These are phyloP conservation scores for Dryobota labecula DNA, from an alignment of 2,888 invertebrate genomes.

Conservation along the genomic window DNA sequence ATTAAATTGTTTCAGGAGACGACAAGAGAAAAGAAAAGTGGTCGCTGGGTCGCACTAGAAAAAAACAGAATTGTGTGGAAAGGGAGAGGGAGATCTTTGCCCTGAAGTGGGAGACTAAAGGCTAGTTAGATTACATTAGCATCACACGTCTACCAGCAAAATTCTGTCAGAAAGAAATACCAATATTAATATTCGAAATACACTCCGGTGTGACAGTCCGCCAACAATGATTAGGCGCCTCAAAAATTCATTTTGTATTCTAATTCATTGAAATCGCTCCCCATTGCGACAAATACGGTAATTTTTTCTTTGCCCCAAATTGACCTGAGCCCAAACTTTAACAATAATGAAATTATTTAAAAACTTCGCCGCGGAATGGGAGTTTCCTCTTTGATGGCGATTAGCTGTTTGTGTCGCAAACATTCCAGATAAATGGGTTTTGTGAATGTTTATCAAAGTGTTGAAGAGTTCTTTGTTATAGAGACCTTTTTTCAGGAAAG, in stretches of 20 bases:
- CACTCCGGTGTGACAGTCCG: slow-evolving; percentile 52
- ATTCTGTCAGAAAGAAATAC: background rate
- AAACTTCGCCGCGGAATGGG: slow-evolving; percentile 62
- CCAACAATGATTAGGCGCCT: slow-evolving; percentile 53
- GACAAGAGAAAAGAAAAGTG: background rate
- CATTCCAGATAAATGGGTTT: slow-evolving; percentile 56
- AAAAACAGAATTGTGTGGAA: background rate
- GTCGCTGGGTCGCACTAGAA: background rate
- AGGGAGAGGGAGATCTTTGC: background rate
- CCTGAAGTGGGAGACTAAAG: background rate
- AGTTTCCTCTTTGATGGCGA: slow-evolving; percentile 60
- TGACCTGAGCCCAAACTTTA: slow-evolving; percentile 63
- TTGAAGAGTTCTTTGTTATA: slow-evolving; percentile 41
- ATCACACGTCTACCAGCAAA: background rate
- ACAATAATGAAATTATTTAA: slow-evolving; percentile 70
- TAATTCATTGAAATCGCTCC: slow-evolving; percentile 61
- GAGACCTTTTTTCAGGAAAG: slow-evolving; percentile 13
- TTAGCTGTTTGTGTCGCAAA: slow-evolving; percentile 62
- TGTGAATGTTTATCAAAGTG: slow-evolving; percentile 41
- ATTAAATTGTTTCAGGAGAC: background rate
- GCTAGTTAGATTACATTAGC: too few relatives aligned
- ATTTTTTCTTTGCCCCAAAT: slow-evolving; percentile 62
- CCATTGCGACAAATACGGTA: slow-evolving; percentile 64
- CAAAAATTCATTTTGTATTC: slow-evolving; percentile 62
- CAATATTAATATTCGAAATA: background rate